Evolutionary conservation across 2,797 vertebrate species (phyloP).

Genomic region (Melanotaenia pygmaea): DNA sequence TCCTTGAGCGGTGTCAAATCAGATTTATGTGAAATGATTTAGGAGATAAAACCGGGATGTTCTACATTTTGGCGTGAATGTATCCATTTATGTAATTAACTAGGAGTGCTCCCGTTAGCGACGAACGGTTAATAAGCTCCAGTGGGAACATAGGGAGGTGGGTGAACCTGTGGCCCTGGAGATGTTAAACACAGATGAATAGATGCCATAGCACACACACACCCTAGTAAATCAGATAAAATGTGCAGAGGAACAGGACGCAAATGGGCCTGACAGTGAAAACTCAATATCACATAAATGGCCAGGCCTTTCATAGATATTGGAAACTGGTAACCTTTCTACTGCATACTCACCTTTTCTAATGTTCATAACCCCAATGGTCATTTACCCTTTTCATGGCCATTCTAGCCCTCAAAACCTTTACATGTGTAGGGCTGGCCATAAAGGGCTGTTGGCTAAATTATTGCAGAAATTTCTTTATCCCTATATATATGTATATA

Average conservation of each 20-base stretch:
- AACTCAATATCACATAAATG: constrained; percentile 79
- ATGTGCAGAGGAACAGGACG: constrained; percentile 68
- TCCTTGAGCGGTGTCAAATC: constrained; percentile 60
- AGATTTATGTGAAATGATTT: constrained; percentile 78
- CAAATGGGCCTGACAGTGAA: constrained; percentile 72
- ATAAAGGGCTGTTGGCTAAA: constrained; percentile 61
- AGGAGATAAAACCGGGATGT: constrained; percentile 76
- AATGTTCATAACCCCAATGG: constrained; percentile 42
- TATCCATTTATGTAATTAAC: constrained; percentile 83
- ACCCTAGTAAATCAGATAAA: constrained; percentile 77
- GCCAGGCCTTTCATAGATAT: constrained; percentile 79
- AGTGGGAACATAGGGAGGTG: constrained; percentile 63
- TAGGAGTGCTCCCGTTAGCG: constrained; percentile 76
- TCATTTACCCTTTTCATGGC: constrained; percentile 56
- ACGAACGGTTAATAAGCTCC: constrained; percentile 77
- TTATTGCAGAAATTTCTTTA: constrained; percentile 62
- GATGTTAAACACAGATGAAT: constrained; percentile 84
- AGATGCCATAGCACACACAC: constrained; percentile 73
- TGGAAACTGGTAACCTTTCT: constrained; percentile 78
- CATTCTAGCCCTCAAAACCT: constrained; percentile 49
- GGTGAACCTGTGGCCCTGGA: constrained; percentile 78
- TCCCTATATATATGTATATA: constrained; percentile 20
- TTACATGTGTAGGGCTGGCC: constrained; percentile 38
- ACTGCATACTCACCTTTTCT: constrained; percentile 59
- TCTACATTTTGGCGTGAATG: constrained; percentile 70